Base-by-base conservation (phyloP, 1,140 invertebrate genomes). In the Arion vulgaris region DNA sequence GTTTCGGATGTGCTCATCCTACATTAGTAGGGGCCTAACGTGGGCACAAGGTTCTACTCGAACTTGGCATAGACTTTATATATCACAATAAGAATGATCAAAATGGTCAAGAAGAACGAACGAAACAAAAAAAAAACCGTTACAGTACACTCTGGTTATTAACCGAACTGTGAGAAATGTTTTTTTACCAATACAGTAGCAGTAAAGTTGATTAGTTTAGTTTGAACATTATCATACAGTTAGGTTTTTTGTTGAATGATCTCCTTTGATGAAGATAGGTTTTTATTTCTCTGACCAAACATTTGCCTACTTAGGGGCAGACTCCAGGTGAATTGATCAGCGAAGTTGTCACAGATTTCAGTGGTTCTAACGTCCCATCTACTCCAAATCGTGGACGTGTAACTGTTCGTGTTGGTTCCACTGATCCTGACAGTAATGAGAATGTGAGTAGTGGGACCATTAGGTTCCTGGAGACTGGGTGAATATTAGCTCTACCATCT, bases 361-460 rank as follows among this genome's bases (percentile, higher is more conserved):
- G 28, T 28, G 32, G 57, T 41, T 15, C 68, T 38, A 66, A 74
- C n/a, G 74, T 17, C 80, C 69, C 49, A 28, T 71, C 69, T 15
- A 45, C 49, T 34, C 13, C 49, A 28, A 81, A 81, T 45, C 66
- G 79, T n/a, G 79, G 79, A 19, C 68, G 68, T n/a, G 34, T 71
- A 68, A 34, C 28, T n/a, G 39, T 36, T 9, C 68, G 38, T n/a
- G 38, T 32, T 71, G 32, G 36, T 4, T 38, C 62, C 41, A 4
- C 36, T 36, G n/a, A 69, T 1, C 39, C 78, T 83, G 87, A 88
- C 77, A 87, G 86, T 84, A 87, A 83, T 78, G 94, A 95, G 76
- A 94, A 95, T 92, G 94, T 95, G 92, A 94, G 93, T 93, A 91
- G 89, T 75, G 81, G 84, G 84, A 85, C 85, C 66, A 45, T 85